These are phyloP conservation scores for Perognathus longimembris DNA, from an alignment of 2,113 vertebrate species.

Conservation along the genomic window DNA sequence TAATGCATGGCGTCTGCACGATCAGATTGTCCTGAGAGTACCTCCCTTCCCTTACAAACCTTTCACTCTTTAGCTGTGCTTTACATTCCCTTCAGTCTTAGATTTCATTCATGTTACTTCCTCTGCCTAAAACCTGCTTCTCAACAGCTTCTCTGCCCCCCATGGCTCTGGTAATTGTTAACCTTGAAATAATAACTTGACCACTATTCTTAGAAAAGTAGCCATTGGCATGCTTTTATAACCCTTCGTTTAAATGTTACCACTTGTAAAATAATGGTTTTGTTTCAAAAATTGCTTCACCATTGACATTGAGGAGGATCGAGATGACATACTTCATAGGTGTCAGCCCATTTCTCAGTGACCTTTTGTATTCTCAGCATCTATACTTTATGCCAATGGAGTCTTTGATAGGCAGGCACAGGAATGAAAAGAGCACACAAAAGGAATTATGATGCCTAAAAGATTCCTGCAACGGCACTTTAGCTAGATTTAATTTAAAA, in stretches of 20 bases:
- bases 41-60: not conserved
- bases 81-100: not conserved
- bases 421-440: not conserved
- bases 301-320: not conserved
- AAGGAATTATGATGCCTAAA: conserved; percentile 22
- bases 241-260: not conserved
- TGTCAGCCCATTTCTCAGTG: not conserved
- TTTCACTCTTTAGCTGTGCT: not conserved
- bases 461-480: not conserved
- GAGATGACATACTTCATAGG: not conserved
- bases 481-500: conserved; percentile 51
- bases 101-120: not conserved
- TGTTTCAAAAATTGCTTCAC: not conserved
- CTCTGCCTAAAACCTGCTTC: not conserved
- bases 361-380: not conserved
- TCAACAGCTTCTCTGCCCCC: not conserved
- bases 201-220: not conserved
- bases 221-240: not conserved
- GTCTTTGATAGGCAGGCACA: not conserved
- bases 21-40: not conserved
- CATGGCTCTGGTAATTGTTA: not conserved
- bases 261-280: not conserved
- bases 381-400: not conserved
- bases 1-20: no score
- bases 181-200: not conserved